Evolutionary conservation across 2,797 vertebrate species (phyloP), one percentile per base, ranked within the genome.

Genomic region (Salmo trutta): DNA sequence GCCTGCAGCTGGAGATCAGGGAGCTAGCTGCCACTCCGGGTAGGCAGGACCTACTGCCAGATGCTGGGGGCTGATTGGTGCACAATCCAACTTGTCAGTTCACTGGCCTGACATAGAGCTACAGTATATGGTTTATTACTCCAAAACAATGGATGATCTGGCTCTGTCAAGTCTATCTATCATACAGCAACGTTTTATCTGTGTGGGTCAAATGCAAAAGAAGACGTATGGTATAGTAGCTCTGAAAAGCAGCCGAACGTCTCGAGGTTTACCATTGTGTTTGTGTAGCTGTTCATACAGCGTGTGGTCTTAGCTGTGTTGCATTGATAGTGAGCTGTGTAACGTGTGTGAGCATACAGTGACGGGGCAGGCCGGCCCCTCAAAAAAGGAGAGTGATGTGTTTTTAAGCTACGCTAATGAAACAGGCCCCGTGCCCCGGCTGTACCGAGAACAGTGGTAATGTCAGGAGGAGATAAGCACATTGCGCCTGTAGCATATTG

Each of bases 381-480:
- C 52, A 5, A 77, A 76, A 41, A 36, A 36, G 36, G 83, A 86
- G 83, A 87, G 81, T 88, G 87, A 90, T 91, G 87, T 91, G 89
- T 93, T 94, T 91, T 91, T 92, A 88, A 92, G 90, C 79, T 88
- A 91, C 90, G 91, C 89, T 93, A 93, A 94, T 93, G 90, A 84
- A 41, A 78, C 78, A 82, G 90, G 88, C 88, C 83, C 83, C 75
- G 69, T 88, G 90, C 90, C 88, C 92, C 88, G 53, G 77, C 90
- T 84, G 89, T 91, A 90, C 88, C 83, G 87, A 84, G 86, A 91
- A 82, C 91, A 93, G 90, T 91, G 88, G 91, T 92, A 90, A 94
- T 93, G 93, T 93, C 92, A 93, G 88, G 88, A 87, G 90, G 81
- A 94, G 94, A 95, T 93, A 94, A 95, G 93, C 92, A 94, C 94